Evolutionary conservation across 2,797 vertebrate genomes (phyloP).

Genomic region (Pygocentrus nattereri): DNA sequence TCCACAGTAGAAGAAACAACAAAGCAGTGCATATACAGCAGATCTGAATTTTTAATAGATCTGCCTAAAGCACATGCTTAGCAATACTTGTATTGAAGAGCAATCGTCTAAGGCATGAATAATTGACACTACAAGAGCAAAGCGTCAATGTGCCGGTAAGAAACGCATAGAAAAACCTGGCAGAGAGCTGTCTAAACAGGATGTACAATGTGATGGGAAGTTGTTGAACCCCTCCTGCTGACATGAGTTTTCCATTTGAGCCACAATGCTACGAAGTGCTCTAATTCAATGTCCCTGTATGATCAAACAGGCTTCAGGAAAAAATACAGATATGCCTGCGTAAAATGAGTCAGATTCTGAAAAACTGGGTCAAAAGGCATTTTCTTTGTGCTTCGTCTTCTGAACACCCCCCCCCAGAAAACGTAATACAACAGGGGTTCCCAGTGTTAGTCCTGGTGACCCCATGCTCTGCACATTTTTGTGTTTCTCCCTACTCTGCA

Average conservation of each 20-base stretch:
- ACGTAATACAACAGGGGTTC: neutral
- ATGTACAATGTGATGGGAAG: slow-evolving; percentile 39
- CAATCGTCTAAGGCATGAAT: slow-evolving; percentile 51
- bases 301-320: slow-evolving; percentile 1
- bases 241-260: slow-evolving; percentile 47
- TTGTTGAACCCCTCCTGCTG: slow-evolving; percentile 2
- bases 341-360: neutral
- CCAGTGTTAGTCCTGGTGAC: too few species aligned
- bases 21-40: slow-evolving; percentile 10
- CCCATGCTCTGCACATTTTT: too few species aligned
- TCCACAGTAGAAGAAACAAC: slow-evolving; percentile 32
- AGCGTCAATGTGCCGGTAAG: slow-evolving; percentile 38
- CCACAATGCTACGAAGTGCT: neutral
- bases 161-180: slow-evolving; percentile 46
- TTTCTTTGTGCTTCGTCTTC: neutral
- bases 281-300: neutral
- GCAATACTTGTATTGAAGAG: slow-evolving; percentile 31
- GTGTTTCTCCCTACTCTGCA: too few species aligned
- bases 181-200: slow-evolving; percentile 45
- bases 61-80: slow-evolving; percentile 30
- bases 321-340: neutral
- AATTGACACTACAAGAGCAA: slow-evolving; percentile 51
- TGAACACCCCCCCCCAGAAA: neutral
- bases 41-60: slow-evolving; percentile 43
- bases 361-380: neutral